These are phyloP conservation scores for Sander lucioperca DNA, from an alignment of 2,113 vertebrate genomes.

Conservation along the genomic window DNA sequence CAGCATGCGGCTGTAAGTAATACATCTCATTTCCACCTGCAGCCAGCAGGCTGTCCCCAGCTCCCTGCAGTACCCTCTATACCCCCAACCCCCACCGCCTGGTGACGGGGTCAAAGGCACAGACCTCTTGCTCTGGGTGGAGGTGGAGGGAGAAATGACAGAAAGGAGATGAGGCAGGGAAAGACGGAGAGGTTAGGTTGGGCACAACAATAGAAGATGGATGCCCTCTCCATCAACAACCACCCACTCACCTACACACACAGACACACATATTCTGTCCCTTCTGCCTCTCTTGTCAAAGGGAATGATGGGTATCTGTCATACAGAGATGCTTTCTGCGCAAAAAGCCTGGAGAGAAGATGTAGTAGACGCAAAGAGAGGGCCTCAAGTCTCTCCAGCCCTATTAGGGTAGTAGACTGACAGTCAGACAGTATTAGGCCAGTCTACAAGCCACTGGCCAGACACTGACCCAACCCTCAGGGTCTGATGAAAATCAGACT, in stretches of 20 bases:
- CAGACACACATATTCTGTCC: constrained; percentile 11
- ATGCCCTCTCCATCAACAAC: constrained; percentile 40
- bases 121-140: constrained; percentile 30
- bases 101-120: constrained; percentile 64
- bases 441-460: constrained; percentile 44
- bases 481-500: constrained; percentile 27
- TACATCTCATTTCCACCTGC: constrained; percentile 76
- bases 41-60: constrained; percentile 52
- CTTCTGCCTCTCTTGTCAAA: constrained; percentile 48
- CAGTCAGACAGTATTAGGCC: constrained; percentile 69
- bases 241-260: constrained; percentile 10
- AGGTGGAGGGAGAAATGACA: constrained; percentile 19
- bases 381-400: constrained; percentile 58
- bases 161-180: constrained; percentile 35
- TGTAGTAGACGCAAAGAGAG: constrained; percentile 58
- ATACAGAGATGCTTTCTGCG: constrained; percentile 44
- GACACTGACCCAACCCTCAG: constrained; percentile 60
- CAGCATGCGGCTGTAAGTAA: constrained; percentile 67
- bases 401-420: constrained; percentile 61
- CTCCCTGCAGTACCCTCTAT: constrained; percentile 5
- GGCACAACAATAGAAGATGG: constrained; percentile 52
- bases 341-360: constrained; percentile 63
- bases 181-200: constrained; percentile 27
- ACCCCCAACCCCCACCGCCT: constrained; percentile 27
- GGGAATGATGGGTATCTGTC: constrained; percentile 65